These are phyloP conservation scores for Tyria jacobaeae DNA, from an alignment of 2,888 invertebrate species.

Conservation along the genomic window DNA sequence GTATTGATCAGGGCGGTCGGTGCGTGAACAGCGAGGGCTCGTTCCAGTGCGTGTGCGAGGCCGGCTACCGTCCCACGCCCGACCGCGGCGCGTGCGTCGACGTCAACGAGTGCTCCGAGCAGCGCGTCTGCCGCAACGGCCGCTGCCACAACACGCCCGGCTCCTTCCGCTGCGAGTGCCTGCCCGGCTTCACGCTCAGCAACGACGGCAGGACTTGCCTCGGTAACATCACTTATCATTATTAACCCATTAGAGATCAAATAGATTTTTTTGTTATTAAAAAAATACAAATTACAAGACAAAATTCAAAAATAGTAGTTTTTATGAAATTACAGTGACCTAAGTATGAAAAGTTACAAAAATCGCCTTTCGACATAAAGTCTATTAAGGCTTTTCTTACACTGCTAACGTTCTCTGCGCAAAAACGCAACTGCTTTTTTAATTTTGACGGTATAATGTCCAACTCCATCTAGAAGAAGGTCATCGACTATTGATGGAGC, in stretches of 20 bases:
- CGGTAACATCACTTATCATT: constrained; percentile 75
- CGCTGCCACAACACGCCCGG: constrained; percentile 93
- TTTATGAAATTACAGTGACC: no score
- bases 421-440: no score
- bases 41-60: constrained; percentile 93
- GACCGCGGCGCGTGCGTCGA: constrained; percentile 77
- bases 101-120: constrained; percentile 89
- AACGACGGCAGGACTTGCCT: constrained; percentile 93
- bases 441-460: no score
- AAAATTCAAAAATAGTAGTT: no score
- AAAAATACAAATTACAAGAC: no score
- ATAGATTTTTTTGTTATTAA: no score
- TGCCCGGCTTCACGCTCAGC: constrained; percentile 92
- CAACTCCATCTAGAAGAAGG: no score
- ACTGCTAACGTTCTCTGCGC: no score
- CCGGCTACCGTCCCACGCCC: constrained; percentile 90
- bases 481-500: no score
- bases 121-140: constrained; percentile 92
- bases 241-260: background rate
- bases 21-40: constrained; percentile 95
- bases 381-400: no score
- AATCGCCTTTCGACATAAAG: no score
- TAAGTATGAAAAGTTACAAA: no score
- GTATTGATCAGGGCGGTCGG: constrained; percentile 88
- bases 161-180: constrained; percentile 92